Percentiles rank a stretch among this genome's conserved stretches.
These are phyloP conservation scores for Tetrax tetrax DNA, from an alignment of 2,113 vertebrate species.

Conservation along the genomic window DNA sequence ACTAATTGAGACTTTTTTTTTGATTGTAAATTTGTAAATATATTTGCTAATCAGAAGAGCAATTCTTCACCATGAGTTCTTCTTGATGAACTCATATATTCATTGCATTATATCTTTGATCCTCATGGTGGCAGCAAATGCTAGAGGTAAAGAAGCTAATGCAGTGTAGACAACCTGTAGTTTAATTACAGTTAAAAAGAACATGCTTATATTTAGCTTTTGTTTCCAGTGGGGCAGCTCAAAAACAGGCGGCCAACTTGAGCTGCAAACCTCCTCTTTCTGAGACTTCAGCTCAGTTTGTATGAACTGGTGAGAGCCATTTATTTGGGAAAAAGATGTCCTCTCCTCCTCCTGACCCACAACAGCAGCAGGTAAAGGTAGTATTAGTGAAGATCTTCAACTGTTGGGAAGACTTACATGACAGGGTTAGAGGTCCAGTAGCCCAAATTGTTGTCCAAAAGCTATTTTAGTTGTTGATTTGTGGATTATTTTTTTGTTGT, in stretches of 20 bases:
- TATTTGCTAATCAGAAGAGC: neutral
- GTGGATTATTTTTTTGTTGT: neutral
- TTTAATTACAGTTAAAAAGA: neutral
- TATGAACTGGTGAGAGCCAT: neutral
- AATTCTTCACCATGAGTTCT: neutral
- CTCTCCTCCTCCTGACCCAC: neutral
- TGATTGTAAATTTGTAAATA: neutral
- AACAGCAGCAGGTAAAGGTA: neutral
- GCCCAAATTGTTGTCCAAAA: neutral
- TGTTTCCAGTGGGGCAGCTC: neutral
- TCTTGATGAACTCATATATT: neutral
- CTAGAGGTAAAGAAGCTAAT: neutral
- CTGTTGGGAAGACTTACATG: neutral
- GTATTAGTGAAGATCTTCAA: neutral
- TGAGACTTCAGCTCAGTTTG: neutral
- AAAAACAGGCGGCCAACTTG: neutral
- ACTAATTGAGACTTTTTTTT: neutral
- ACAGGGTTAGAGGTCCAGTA: neutral
- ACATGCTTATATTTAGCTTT: neutral
- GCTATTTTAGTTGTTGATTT: neutral
- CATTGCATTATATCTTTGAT: neutral
- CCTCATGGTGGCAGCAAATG: constrained; percentile 68
- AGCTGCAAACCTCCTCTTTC: neutral
- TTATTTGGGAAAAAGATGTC: neutral
- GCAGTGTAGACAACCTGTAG: neutral